These are phyloP conservation scores for Coccyzus lansbergi DNA, from an alignment of 2,797 vertebrate species.

Conservation along the genomic window DNA sequence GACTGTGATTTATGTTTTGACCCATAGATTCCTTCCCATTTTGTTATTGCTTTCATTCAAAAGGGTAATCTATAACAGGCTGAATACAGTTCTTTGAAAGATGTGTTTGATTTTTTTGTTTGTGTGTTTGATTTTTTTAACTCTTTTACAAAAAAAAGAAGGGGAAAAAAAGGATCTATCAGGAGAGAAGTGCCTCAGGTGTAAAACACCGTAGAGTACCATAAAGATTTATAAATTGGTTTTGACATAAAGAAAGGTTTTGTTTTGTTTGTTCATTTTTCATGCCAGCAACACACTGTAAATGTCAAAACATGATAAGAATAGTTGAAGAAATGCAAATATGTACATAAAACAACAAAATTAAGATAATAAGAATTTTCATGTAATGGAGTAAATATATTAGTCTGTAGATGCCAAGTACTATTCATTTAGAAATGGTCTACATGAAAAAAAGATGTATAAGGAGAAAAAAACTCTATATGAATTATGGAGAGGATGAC, in stretches of 20 bases:
- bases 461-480: not conserved
- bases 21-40: not conserved
- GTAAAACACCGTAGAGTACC: not conserved
- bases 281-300: not conserved
- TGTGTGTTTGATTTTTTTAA: no score
- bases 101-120: no score
- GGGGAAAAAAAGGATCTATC: not conserved
- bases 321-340: not conserved
- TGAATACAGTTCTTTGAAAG: not conserved
- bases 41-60: not conserved
- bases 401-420: not conserved
- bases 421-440: not conserved
- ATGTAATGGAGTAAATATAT: not conserved
- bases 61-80: not conserved
- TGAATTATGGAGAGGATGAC: not conserved
- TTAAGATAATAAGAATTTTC: not conserved
- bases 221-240: not conserved
- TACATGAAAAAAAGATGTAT: not conserved
- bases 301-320: not conserved
- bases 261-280: not conserved
- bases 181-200: not conserved
- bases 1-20: not conserved
- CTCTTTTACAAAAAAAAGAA: rapidly evolving
- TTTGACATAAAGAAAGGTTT: not conserved
- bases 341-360: not conserved